A percentile compares a stretch with the other conserved stretches of the same genome.
Evolutionary conservation across 1,140 invertebrate genomes (phyloP).

Genomic region (Calephelis virginiensis): DNA sequence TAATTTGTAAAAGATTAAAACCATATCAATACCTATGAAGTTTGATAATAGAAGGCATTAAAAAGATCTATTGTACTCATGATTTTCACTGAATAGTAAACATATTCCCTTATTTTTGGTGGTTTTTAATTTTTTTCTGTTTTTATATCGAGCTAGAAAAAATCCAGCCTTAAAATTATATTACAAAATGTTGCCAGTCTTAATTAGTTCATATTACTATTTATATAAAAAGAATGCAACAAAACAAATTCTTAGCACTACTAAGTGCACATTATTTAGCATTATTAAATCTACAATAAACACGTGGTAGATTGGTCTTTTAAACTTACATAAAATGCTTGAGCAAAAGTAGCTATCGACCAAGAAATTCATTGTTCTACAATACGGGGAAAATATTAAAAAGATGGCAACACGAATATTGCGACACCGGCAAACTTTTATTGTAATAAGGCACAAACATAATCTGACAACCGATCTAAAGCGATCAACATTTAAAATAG

Average conservation of each 20-base stretch:
- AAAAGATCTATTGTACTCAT: too few relatives aligned
- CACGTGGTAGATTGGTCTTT: constrained; percentile 38
- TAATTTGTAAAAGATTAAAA: too few relatives aligned
- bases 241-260: constrained; percentile 1
- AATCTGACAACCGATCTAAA: too few relatives aligned
- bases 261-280: constrained; percentile 23
- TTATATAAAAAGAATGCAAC: constrained; percentile 4
- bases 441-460: neutral
- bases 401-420: constrained; percentile 14
- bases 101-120: neutral
- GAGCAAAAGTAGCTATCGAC: constrained; percentile 45
- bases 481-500: too few relatives aligned
- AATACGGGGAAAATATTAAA: constrained; percentile 12
- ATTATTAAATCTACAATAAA: constrained; percentile 32
- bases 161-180: constrained; percentile 6
- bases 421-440: constrained; percentile 18
- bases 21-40: too few relatives aligned
- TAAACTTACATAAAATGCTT: constrained; percentile 51
- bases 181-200: constrained; percentile 12
- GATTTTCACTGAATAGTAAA: neutral
- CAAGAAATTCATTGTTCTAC: constrained; percentile 53
- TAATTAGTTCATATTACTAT: constrained; percentile 8
- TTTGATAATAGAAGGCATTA: too few relatives aligned
- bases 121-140: constrained; percentile 1
- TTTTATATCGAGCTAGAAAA: neutral